A percentile compares a stretch with the other conserved stretches of the same genome.
These are phyloP conservation scores for Anabacerthia variegaticeps DNA, from an alignment of 2,797 vertebrate species.

Conservation along the genomic window DNA sequence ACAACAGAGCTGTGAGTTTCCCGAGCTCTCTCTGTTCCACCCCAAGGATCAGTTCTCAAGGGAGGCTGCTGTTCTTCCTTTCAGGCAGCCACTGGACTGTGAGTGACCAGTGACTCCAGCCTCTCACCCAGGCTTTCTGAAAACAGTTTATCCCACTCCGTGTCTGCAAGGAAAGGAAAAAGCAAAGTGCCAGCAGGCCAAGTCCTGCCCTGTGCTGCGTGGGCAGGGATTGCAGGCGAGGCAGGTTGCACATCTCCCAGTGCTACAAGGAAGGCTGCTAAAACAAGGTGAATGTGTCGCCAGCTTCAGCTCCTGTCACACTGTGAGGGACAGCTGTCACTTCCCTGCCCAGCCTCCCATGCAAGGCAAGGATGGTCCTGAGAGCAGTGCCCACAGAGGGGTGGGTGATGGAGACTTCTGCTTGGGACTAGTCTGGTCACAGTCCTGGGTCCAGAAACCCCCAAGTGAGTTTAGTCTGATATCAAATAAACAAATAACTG, in stretches of 20 bases:
- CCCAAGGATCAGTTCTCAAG: not conserved
- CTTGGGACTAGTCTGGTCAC: not conserved
- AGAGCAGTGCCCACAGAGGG: rapidly evolving
- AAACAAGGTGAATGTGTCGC: rapidly evolving
- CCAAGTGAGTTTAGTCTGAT: not conserved
- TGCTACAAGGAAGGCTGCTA: rapidly evolving
- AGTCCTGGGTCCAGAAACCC: not conserved
- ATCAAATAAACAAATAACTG: not conserved
- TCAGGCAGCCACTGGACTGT: rapidly evolving
- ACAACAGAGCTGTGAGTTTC: not conserved
- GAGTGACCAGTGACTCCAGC: not conserved
- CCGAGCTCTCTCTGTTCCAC: rapidly evolving
- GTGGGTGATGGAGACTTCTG: rapidly evolving
- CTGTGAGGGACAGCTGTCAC: not conserved
- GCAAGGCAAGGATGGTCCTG: not conserved
- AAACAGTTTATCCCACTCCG: not conserved
- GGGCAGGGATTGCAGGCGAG: rapidly evolving
- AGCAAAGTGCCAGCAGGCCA: not conserved
- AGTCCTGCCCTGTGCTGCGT: not conserved
- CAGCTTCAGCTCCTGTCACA: rapidly evolving
- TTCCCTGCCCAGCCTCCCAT: not conserved
- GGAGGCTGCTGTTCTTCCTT: not conserved
- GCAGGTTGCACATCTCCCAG: rapidly evolving
- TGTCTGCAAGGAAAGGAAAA: not conserved
- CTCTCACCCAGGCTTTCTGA: not conserved